Evolutionary conservation across 2,888 invertebrate genomes (phyloP), one percentile per base, ranked within the genome.

Genomic region (Gnatocerus cornutus): DNA sequence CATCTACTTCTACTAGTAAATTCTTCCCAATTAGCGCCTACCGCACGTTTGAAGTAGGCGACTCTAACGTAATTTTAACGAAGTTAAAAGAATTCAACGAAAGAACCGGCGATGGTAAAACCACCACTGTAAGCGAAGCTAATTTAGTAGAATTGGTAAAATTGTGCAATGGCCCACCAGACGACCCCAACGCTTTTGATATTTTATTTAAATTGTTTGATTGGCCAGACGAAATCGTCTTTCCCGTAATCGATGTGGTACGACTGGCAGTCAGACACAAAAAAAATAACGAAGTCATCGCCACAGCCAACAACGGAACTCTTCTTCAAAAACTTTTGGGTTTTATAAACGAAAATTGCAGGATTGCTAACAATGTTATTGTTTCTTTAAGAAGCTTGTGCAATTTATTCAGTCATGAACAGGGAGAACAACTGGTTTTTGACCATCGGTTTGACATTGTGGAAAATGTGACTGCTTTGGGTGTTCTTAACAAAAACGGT

Each of bases 191-290:
- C 72, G 87, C 89, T 8, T 81, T 91, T 65, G 83, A 85, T 43
- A 82, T 87, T 45, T 83, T 94, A 68, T 90, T 90, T 79, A 86
- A 87, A 78, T 85, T 92, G 77, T 83, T 94, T 64, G 86, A 89
- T 67, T 95, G 94, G 94, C 91, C 92, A 37, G 88, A 90, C 85
- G 92, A 94, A 80, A 89, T 92, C 72, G 87, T 97, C 0, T 97
- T 97, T 81, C 98, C 98, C 0, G 93, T 93, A 3, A 85, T 99
- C 75, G 98, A 99, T 81, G 87, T 98, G 3, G 88, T 96, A 9
- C 89, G 98, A 73, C 85, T 98, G 79, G 93, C 94, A 0, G 89
- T 97, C 39, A 89, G 94, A 48, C 71, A 81, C 62, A 75, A 79
- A 72, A 73, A 72, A 30, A 85, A 82, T 72, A 91, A 91, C 73